Base-by-base conservation (phyloP, 2,113 vertebrate genomes). In the Montifringilla adamsi region DNA sequence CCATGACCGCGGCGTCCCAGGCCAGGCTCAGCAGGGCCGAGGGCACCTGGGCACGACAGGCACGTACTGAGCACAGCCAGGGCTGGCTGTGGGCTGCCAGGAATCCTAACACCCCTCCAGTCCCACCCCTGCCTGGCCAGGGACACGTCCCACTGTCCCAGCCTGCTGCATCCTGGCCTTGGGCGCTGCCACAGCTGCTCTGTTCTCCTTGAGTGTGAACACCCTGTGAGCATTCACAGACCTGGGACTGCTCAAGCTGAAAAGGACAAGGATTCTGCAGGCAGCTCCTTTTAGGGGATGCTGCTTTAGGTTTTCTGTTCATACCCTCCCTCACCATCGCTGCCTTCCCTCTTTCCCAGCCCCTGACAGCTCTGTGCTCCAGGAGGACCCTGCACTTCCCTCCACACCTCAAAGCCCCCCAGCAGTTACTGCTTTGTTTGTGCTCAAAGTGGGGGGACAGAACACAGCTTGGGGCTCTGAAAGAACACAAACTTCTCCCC, bases 1-100 rank as follows among this genome's bases (percentile, higher is more conserved):
- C 98, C 94, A 99, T 98, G 70, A 99, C 98, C 0, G 98, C 98
- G 0, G 98, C 67, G 1, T 99, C 99, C 99, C 99, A 99, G 2
- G 94, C 80, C 13, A 99, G 98, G 0, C 98, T 99, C 95, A 99
- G 96, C 67, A 99, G 98, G 28, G 98, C 99, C 2, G 99, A 98
- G 44, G 99, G 99, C 58, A 99, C 99, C 99, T 99, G 77, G 11
- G 11, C 21, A 30, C 28, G 20, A 31, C 44, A 26, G 35, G 47
- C n/a, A 37, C 1, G 7, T 1, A 11, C 27, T 15, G 50, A 44
- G 7, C 79, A 23, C 11, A 3, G 37, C 30, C 58, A 16, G 16
- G 53, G 10, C 3, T 6, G 2, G 28, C 5, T 1, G 6, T 3
- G 46, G 22, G 2, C 0, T 14, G 12, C 21, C 23, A 22, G 73